A percentile compares a stretch with the other conserved stretches of the same genome.
Evolutionary conservation across 2,888 invertebrate genomes (phyloP).

Genomic region (Junonia oenone): DNA sequence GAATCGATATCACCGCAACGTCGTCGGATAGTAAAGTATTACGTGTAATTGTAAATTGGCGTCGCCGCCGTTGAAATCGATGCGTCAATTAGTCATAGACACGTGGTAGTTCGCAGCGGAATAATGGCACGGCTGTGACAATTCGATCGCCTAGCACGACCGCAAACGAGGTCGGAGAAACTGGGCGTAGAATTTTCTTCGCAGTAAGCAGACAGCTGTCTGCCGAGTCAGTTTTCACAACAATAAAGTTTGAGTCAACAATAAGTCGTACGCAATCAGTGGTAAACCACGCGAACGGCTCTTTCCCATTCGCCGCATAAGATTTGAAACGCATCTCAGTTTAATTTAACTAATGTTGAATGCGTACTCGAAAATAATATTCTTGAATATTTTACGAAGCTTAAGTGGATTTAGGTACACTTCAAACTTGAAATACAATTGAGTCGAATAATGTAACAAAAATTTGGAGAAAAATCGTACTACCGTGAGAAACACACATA

Average conservation of each 20-base stretch:
- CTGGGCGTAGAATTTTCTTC: slow-evolving; percentile 43
- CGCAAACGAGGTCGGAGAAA: slow-evolving; percentile 47
- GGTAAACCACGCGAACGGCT: slow-evolving; percentile 5
- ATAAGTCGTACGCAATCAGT: slow-evolving; percentile 7
- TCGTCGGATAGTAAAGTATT: slow-evolving; percentile 2
- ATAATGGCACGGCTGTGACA: slow-evolving; percentile 22
- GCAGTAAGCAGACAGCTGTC: slow-evolving; percentile 22
- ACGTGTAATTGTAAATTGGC: slow-evolving; percentile 1
- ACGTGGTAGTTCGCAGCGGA: slow-evolving; percentile 49
- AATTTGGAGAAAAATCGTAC: background rate
- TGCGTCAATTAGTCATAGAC: slow-evolving; percentile 48
- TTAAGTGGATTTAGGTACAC: no score
- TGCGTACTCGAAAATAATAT: background rate
- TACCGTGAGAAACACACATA: slow-evolving; percentile 11
- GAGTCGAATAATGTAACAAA: no score
- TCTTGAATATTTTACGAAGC: background rate
- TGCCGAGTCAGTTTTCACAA: slow-evolving; percentile 14
- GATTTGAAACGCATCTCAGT: background rate
- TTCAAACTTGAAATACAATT: no score
- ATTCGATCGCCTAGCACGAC: slow-evolving; percentile 15
- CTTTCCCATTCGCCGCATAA: background rate
- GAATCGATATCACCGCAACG: slow-evolving; percentile 9
- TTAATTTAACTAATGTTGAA: background rate
- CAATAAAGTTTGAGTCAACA: slow-evolving; percentile 15
- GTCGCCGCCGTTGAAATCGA: slow-evolving; percentile 3